Percentiles rank a stretch among this genome's conserved stretches.
These are phyloP conservation scores for Drosophila sturtevanti DNA, from an alignment of 1,140 invertebrate genomes.

Conservation along the genomic window DNA sequence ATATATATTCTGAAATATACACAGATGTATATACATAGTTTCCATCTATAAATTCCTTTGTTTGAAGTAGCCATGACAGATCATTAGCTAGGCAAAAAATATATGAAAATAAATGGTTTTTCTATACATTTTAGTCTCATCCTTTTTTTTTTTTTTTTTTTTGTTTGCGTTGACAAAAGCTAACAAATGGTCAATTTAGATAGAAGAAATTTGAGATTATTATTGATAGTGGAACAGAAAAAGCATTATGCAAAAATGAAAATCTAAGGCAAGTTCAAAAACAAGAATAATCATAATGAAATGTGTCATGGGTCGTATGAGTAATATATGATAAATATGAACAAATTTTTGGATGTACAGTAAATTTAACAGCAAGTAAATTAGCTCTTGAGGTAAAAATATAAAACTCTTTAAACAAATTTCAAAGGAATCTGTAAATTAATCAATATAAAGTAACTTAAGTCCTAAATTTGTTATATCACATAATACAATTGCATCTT, in stretches of 20 bases:
- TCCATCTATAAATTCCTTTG: slow-evolving; percentile 40
- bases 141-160: slow-evolving; percentile 21
- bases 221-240: not conserved
- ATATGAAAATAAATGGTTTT: slow-evolving; percentile 48
- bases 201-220: slow-evolving; percentile 6
- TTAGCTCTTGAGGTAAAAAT: too few relatives aligned
- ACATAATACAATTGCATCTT: too few relatives aligned
- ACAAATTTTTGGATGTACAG: too few relatives aligned
- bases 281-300: not conserved
- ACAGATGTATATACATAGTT: not conserved
- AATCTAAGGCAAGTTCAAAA: not conserved
- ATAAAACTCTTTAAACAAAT: too few relatives aligned
- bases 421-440: too few relatives aligned
- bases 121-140: slow-evolving; percentile 13
- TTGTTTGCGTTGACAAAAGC: slow-evolving; percentile 32
- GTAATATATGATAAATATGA: not conserved
- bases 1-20: not conserved
- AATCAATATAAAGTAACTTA: too few relatives aligned
- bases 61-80: slow-evolving; percentile 48
- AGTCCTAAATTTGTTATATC: too few relatives aligned
- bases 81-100: slow-evolving; percentile 34
- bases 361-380: too few relatives aligned
- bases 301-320: not conserved
- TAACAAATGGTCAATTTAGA: slow-evolving; percentile 25
- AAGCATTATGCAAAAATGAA: not conserved